Percentiles rank a stretch among this genome's conserved stretches.
Conservation (phyloP, 53 echinoderm and acorn worm species). For the Hippasteria phrygiana region DNA sequence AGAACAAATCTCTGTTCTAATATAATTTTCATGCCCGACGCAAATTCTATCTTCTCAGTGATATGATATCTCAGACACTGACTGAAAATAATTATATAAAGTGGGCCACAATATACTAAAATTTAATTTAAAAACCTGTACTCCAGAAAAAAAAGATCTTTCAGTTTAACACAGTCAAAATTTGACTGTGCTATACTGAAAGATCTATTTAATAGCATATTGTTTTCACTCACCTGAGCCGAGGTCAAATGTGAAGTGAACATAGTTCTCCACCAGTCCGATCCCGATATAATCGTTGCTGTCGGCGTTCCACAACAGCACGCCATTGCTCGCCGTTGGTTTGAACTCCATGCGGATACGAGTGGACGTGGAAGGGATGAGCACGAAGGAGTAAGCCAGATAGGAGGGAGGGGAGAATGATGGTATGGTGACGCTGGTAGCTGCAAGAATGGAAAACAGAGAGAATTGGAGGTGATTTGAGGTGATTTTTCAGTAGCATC, state of each 20-base stretch:
- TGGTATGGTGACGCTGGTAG: conserved; percentile 71
- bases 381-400: conserved; percentile 65
- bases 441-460: conserved; percentile 53
- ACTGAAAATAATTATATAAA: too few species aligned
- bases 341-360: conserved; percentile 81
- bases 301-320: conserved; percentile 94
- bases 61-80: too few species aligned
- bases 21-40: too few species aligned
- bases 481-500: too few species aligned
- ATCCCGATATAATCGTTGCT: conserved; percentile 88
- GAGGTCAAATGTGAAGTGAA: conserved; percentile 91
- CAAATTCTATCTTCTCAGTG: too few species aligned
- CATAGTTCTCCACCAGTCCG: conserved; percentile 75
- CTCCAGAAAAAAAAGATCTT: too few species aligned
- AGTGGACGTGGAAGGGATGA: conserved; percentile 62
- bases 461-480: neutral
- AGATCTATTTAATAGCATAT: too few species aligned
- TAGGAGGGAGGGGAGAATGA: conserved; percentile 79
- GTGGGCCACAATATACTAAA: too few species aligned
- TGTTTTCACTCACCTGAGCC: conserved; percentile 79
- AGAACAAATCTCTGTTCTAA: too few species aligned
- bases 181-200: too few species aligned
- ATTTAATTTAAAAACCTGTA: too few species aligned
- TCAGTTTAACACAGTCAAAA: too few species aligned
- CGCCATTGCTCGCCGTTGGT: conserved; percentile 68